Evolutionary conservation across 2,113 vertebrate species (phyloP), one percentile per base, ranked within the genome.

Genomic region (Phyllopteryx taeniolatus): DNA sequence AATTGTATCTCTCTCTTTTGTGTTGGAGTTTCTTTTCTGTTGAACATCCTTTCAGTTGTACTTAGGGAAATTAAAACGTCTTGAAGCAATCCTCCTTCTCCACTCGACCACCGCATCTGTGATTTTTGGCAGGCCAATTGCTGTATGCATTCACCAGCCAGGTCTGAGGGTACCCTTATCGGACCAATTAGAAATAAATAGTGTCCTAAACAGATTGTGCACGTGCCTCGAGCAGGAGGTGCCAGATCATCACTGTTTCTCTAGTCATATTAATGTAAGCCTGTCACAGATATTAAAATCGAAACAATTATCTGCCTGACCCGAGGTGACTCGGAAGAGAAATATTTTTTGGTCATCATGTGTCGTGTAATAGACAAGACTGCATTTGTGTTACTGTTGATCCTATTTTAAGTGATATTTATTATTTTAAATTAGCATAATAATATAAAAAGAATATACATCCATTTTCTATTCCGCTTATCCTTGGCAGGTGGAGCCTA

Each of bases 1-100:
- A 70, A 78, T 75, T 75, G 15, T 72, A 43, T 19, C 63, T 76
- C 64, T 59, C n/a, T 13, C n/a, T 75, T 78, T 43, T n/a, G 42
- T 42, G 43, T 22, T 9, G 8, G 59, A 1, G 19, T 71, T 33
- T 54, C 47, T 68, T 64, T 73, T 35, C 33, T 49, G 6, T 65
- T 68, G 79, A 72, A 83, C 75, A 72, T 85, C 61, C 83, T 86
- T 77, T 77, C 72, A 61, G 22, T 85, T 70, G 72, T 77, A 76
- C 72, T 88, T 76, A 76, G 71, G 73, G 69, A 81, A 72, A 83
- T 75, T 35, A 74, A 83, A 84, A 75, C 67, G 67, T 72, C 56
- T 73, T 60, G 66, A 59, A 74, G 44, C 49, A 31, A 59, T 72
- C 59, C n/a, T 57, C 74, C 77, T 56, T 64, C 49, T 33, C 22